A percentile compares a stretch with the other conserved stretches of the same genome.
phyloP scores from a whole-genome alignment of 2,113 vertebrate genomes.

The Oceanodroma tethys region DNA sequence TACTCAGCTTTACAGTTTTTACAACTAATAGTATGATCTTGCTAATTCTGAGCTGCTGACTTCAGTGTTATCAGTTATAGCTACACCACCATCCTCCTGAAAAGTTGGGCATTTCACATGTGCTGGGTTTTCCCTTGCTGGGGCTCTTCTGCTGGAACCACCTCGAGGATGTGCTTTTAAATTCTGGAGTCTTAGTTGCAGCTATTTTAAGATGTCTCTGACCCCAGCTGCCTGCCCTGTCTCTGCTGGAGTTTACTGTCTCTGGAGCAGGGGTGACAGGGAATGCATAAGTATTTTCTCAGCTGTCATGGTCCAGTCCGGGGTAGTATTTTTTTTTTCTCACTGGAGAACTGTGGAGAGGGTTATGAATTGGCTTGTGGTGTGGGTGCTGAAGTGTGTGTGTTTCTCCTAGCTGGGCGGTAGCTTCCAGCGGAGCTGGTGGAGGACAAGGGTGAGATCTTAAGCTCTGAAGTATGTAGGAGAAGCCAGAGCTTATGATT shows the following conservation, averaged over 20 bases:
- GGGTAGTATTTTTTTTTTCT: neutral
- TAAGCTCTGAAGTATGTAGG: neutral
- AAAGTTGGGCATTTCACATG: accelerated
- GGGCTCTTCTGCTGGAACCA: neutral
- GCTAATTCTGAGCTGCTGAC: neutral
- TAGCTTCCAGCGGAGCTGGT: neutral
- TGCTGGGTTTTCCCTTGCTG: neutral
- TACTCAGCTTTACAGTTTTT: neutral
- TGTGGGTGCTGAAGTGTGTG: neutral
- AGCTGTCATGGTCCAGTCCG: neutral
- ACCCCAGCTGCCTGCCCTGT: neutral
- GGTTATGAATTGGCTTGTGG: neutral
- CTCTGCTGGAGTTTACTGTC: neutral
- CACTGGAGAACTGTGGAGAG: neutral
- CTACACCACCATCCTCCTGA: neutral
- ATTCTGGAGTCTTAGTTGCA: neutral
- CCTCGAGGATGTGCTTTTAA: neutral
- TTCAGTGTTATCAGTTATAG: neutral
- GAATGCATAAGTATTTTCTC: neutral
- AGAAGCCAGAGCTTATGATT: neutral
- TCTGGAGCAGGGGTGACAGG: neutral
- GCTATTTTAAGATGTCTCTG: conserved; percentile 18
- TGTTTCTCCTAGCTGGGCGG: neutral
- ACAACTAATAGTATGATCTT: neutral
- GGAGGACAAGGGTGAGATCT: neutral